Base-by-base conservation (phyloP, 2,113 vertebrate species). In the Eretmochelys imbricata region DNA sequence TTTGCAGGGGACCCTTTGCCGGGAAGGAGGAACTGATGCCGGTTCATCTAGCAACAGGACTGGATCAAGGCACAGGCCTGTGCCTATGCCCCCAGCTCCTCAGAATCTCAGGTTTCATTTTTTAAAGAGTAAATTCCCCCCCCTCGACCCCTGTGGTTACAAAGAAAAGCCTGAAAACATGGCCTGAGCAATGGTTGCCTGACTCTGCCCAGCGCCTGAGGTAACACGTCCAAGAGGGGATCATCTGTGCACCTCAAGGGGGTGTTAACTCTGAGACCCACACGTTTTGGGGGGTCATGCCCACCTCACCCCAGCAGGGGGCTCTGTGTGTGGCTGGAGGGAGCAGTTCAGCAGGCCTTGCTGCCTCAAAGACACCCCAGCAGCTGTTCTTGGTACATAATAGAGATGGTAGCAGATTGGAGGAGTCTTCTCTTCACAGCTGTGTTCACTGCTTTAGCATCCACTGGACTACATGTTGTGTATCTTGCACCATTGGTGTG, bases 341-440 rank as follows among this genome's bases (percentile, higher is more conserved):
- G 38, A 76, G 10, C 31, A 16, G 62, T 14, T 35, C 31, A 65
- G 59, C 19, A 42, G 38, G 22, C 69, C 35, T 19, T 75, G n/a
- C 38, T 35, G 4, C 19, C 20, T 38, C 35, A 65, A 13, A 35
- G 31, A 69, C 14, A 8, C 17, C 17, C 17, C 35, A 20, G 65
- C 19, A 10, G 62, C 65, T 38, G 8, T 38, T 72, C n/a, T 24
- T 1, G 0, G 0, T 1, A 46, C 35, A 5, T 1, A 50, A 81
- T 50, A 29, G 89, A 8, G 35, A 10, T 12, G 10, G 49, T 7
- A 13, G 49, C 78, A 80, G 20, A 24, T 6, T 31, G 49, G 24
- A 17, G 11, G 29, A 51, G 31, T 51, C 27, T 22, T 20, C 17
- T 80, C 8, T 27, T 80, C 48, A 35, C 27, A 51, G 51, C 9